Evolutionary conservation across 2,888 invertebrate genomes (phyloP), one percentile per base, ranked within the genome.

Genomic region (Rhaphigaster nebulosa): DNA sequence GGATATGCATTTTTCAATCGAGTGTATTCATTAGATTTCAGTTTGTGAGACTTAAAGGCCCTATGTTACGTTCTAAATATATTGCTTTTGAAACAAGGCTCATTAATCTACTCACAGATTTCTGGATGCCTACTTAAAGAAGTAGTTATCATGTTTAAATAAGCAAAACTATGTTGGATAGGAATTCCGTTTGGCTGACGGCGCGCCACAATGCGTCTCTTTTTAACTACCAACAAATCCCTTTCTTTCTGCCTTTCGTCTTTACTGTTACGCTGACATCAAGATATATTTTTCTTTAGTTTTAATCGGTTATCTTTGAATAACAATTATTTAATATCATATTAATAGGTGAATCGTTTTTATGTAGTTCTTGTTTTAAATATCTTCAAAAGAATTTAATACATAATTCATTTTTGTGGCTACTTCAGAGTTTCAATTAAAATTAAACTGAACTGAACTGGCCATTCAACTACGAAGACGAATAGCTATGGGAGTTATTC

Each of bases 1-100:
- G 70, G 34, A 76, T 38, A 76, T 76, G 70, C 34, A 38, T 38
- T 34, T 76, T 76, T 76, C 70, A 76, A 65, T n/a, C n/a, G n/a
- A n/a, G n/a, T n/a, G n/a, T n/a, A n/a, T n/a, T n/a, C n/a, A n/a
- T n/a, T 60, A 60, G n/a, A 10, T 12, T 13, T 1, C 8, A 23
- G 45, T 45, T 45, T 45, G 45, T 45, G 10, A 45, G 45, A 45
- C 45, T 45, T 4, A 45, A 10, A 45, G 10, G 10, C 45, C 10
- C 45, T 60, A 29, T n/a, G n/a, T 29, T 29, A n/a, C 29, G 12
- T n/a, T 13, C n/a, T 4, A n/a, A 6, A 56, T 26, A 23, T 26
- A 23, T 56, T n/a, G n/a, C n/a, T n/a, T 60, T 2, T 1, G 12
- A 13, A 60, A 29, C 5, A 56, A 56, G 23, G 4, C 26, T 26